phyloP scores from a whole-genome alignment of 2,797 vertebrate genomes.

The Phataginus tricuspis region DNA sequence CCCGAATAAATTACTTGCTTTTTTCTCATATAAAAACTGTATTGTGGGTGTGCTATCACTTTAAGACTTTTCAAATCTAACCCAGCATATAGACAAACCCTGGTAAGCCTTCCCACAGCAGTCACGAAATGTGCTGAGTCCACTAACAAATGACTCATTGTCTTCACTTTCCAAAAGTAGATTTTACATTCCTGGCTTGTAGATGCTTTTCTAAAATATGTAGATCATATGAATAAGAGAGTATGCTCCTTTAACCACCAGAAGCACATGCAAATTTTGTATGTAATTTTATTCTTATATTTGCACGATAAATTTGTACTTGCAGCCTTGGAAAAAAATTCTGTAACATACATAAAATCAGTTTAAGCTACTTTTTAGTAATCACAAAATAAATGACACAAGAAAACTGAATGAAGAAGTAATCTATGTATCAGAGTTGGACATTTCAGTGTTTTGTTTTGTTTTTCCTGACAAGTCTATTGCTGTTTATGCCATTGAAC shows the following conservation, averaged over 20 bases:
- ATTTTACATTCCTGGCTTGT: not conserved
- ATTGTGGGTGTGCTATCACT: not conserved
- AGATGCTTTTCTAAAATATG: not conserved
- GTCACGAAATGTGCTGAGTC: not conserved
- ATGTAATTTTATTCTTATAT: not conserved
- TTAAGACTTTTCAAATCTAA: not conserved
- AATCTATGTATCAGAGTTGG: not conserved
- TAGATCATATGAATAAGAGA: not conserved
- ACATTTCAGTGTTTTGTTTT: not conserved
- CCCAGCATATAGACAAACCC: not conserved
- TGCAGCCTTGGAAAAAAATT: not conserved
- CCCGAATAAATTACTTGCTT: not conserved
- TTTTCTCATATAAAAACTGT: not conserved
- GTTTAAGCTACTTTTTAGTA: not conserved
- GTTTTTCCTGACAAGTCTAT: not conserved
- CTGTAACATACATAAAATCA: not conserved
- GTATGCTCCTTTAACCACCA: not conserved
- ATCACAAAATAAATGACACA: conserved; percentile 5
- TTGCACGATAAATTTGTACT: not conserved
- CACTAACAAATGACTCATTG: not conserved
- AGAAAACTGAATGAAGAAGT: not conserved
- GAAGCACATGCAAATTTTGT: not conserved
- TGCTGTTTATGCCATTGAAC: not conserved
- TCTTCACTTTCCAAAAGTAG: not conserved
- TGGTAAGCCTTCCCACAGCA: not conserved